Base-by-base conservation (phyloP, 2,888 invertebrate species). In the Ophion costatus region DNA sequence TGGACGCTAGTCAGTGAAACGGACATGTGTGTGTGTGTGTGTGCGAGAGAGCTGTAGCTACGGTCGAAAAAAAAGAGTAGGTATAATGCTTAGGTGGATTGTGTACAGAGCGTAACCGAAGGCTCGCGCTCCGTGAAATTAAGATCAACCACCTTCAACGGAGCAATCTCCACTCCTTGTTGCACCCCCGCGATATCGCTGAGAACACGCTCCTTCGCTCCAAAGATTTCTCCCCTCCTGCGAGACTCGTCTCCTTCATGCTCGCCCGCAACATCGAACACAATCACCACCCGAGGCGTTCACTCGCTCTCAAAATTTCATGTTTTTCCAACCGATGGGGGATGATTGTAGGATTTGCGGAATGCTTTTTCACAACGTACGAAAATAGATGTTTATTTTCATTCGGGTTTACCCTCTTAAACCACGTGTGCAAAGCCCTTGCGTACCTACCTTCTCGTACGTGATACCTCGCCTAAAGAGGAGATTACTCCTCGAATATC, bases 81-180 rank as follows among this genome's bases (percentile, higher is more conserved):
- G 56, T 51, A 80, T 33, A 66, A 66, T 85, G 91, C 90, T 91
- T 90, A 89, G 90, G 88, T 89, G 90, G 89, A 89, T 90, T 90
- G 90, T 91, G 91, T 90, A 90, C 91, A 87, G 82, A 91, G 90
- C 93, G 92, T 92, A 92, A 92, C 93, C 90, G 90, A 92, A 92
- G 92, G 89, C 90, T 92, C 92, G 93, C 89, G 90, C 91, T 90
- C 93, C 93, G 93, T 93, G 93, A 93, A 93, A 93, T 93, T 93
- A 93, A 93, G 93, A 92, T 93, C 92, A 92, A 93, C 92, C 93
- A 93, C 90, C 92, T 92, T 90, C 89, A 91, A 91, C 92, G 90
- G 89, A 82, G 90, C 91, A 91, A 92, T 92, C 91, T 92, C 91
- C 89, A 89, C 90, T 90, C 89, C 87, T 83, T 86, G 42, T 57